Evolutionary conservation across 2,888 invertebrate species (phyloP), one percentile per base, ranked within the genome.

Genomic region (Daptonema setosum): DNA sequence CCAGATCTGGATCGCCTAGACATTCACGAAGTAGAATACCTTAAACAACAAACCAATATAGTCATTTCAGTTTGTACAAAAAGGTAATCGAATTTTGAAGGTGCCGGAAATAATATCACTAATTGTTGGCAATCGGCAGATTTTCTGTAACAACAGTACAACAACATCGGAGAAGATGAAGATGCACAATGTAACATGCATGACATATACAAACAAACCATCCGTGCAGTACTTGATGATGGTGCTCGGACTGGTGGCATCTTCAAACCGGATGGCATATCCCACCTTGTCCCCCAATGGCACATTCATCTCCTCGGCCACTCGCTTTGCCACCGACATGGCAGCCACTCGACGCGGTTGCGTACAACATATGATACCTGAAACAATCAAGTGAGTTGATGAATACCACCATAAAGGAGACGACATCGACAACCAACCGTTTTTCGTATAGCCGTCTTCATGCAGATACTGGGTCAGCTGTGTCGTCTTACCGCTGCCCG

Each of bases 261-360:
- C 97, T 72, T 99, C 97, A 75, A 99, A 99, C 67, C 97, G 87
- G 70, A 99, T 99, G 25, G 95, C 91, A 74, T 99, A 99, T 20
- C 97, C 97, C 26, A 58, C 85, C 70, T 90, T 87, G 61, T 88
- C 84, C 2, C 80, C 91, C 48, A 93, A 74, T 59, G 82, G 81
- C 0, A 85, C 83, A 41, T 80, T 79, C 88, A 95, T 91, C 77
- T 99, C 97, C 71, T 97, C 95, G 1, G 93, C 85, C 17, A 99
- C 97, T 66, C 97, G 80, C 74, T 97, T 95, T 1, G 97, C 97
- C 0, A 99, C 97, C 0, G 91, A 90, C 95, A 97, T 95, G 60
- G 97, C 95, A 51, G 97, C 97, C 0, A 97, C 91, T 61, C 78
- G 78, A 60, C 97, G 76, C 0, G 97, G 97, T 73, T 95, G 95